These are phyloP conservation scores for Oryzias javanicus DNA, from an alignment of 2,113 vertebrate genomes.

Conservation along the genomic window DNA sequence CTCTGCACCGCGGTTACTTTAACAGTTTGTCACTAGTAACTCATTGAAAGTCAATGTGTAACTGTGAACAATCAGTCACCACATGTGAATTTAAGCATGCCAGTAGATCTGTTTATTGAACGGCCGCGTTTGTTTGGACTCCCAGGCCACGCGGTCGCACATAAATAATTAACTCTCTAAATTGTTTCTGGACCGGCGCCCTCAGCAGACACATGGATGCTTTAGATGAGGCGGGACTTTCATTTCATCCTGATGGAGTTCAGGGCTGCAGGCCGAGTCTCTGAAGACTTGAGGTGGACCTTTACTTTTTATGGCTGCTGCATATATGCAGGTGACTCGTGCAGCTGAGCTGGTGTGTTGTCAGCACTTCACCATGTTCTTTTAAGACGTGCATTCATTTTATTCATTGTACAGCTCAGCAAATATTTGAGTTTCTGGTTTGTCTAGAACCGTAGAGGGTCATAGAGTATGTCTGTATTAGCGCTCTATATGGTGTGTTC, in stretches of 20 bases:
- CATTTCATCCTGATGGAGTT: constrained; percentile 44
- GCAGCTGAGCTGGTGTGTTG: too few relatives aligned
- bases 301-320: too few relatives aligned
- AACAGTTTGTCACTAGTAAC: background rate
- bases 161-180: constrained; percentile 47
- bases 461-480: too few relatives aligned
- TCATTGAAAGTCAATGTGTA: constrained; percentile 20
- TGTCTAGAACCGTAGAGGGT: too few relatives aligned
- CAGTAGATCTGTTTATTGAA: constrained; percentile 7
- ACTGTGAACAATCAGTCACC: background rate
- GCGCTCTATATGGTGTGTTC: too few relatives aligned
- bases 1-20: background rate
- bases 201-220: constrained; percentile 7
- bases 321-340: too few relatives aligned
- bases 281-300: background rate
- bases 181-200: constrained; percentile 12
- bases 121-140: constrained; percentile 14
- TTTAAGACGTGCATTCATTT: too few relatives aligned
- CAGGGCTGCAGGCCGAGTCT: constrained; percentile 33
- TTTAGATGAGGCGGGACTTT: constrained; percentile 25
- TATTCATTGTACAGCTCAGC: too few relatives aligned
- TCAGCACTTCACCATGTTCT: too few relatives aligned
- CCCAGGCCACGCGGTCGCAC: constrained; percentile 2
- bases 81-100: background rate
- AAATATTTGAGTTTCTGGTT: too few relatives aligned